Base-by-base conservation (phyloP, 2,888 invertebrate species). In the Trachelus iudaicus region DNA sequence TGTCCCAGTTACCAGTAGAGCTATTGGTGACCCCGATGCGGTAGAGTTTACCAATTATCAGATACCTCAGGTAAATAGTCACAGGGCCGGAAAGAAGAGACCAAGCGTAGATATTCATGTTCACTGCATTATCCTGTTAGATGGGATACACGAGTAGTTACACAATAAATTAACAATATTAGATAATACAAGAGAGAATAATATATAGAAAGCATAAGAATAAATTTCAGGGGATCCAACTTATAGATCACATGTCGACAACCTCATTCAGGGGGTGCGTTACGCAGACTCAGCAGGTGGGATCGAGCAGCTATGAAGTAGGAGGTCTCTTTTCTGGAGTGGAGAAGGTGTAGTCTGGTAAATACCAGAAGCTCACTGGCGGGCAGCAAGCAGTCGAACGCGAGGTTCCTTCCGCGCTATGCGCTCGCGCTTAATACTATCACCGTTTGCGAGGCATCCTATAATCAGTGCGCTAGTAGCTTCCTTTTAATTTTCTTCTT, bases 331-430 rank as follows among this genome's bases (percentile, higher is more conserved):
- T 75, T 68, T 31, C 69, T 40, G 9, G 31, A 77, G 69, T 56
- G 76, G 79, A 79, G 79, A 79, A 79, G 79, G 79, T 79, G 76
- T 69, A 23, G 76, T 76, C 69, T 37, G 76, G 79, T 79, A 79
- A 79, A 79, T 79, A 79, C 76, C 76, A 69, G 76, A 35, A 76
- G 75, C 68, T 76, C 40, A 34, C 75, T 69, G 40, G 56, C 56
- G 76, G 69, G 23, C 33, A 73, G 76, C 78, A 75, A 15, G 31
- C 34, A 73, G 73, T 68, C 34, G 40, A 31, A 69, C 73, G 11
- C 30, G 73, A 40, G 33, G 33, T 71, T 71, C 71, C 71, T 71
- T 71, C 71, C 71, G 71, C 71, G 37, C 30, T 74, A 31, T 11
- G 76, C 33, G 68, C 40, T 68, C 68, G 34, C 69, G 37, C n/a